These are phyloP conservation scores for Hemicordylus capensis DNA, from an alignment of 2,113 vertebrate species.

Conservation along the genomic window DNA sequence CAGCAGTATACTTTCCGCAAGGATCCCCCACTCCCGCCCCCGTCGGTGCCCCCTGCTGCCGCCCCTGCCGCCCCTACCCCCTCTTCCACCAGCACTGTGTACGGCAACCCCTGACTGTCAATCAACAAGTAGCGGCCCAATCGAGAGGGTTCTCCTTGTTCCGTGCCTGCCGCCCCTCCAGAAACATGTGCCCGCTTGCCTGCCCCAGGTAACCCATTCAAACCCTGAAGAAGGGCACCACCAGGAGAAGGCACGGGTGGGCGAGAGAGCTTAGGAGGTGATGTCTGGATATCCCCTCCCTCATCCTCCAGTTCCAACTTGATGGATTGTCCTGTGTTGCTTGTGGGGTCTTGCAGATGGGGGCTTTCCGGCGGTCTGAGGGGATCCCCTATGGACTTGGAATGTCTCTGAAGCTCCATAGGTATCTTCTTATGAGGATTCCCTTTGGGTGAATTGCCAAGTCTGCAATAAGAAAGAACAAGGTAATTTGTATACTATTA, in stretches of 20 bases:
- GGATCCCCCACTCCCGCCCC: background rate
- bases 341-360: background rate
- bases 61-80: background rate
- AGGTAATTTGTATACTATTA: no score
- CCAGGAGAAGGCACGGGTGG: background rate
- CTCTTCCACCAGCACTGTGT: constrained; percentile 66
- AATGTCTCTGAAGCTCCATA: constrained; percentile 32
- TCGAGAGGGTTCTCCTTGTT: constrained; percentile 35
- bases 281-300: background rate
- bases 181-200: background rate
- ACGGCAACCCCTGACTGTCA: constrained; percentile 69
- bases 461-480: background rate
- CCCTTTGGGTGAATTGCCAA: background rate
- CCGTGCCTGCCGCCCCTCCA: background rate
- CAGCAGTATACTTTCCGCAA: constrained; percentile 85
- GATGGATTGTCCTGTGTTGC: background rate
- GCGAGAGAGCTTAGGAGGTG: constrained; percentile 25
- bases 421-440: background rate
- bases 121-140: constrained; percentile 65
- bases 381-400: constrained; percentile 1
- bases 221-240: background rate
- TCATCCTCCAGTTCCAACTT: background rate
- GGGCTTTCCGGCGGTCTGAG: background rate
- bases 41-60: background rate
- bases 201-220: constrained; percentile 17